These are phyloP conservation scores for Drosophila melanogaster DNA, from an alignment of 1,140 invertebrate species.

Conservation along the genomic window DNA sequence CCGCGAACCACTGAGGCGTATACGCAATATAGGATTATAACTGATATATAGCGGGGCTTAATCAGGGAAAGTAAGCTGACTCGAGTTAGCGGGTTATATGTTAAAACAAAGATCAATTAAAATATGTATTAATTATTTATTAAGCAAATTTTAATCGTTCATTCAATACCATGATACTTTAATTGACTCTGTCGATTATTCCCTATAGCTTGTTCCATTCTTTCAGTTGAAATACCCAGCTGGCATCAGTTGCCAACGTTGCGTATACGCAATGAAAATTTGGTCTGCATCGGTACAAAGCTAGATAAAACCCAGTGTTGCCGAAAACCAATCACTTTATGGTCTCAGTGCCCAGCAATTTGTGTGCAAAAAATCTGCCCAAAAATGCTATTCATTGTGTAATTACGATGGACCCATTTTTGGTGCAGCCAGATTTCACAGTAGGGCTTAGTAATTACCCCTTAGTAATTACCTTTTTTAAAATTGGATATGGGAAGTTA, in stretches of 20 bases:
- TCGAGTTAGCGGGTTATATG: no score
- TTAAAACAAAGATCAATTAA: no score
- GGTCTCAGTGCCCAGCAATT: not conserved
- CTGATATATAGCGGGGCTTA: not conserved
- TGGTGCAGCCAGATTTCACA: not conserved
- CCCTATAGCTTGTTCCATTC: not conserved
- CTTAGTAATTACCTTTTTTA: constrained; percentile 7
- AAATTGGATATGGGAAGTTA: not conserved
- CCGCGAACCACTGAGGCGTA: not conserved
- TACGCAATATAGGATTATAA: not conserved
- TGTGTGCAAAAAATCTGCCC: not conserved
- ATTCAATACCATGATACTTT: no score
- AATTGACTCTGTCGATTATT: no score
- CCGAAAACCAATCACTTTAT: not conserved
- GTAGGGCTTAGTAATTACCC: not conserved
- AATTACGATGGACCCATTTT: not conserved
- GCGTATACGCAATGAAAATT: not conserved
- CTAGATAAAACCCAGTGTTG: not conserved
- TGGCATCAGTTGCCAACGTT: not conserved
- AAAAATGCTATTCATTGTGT: not conserved
- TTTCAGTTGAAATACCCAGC: not conserved
- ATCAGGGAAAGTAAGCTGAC: not conserved
- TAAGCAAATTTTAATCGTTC: no score
- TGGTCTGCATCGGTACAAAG: not conserved
- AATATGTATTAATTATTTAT: no score